Conservation (phyloP, 2,113 vertebrate species). For the Pachyramphus minor region DNA sequence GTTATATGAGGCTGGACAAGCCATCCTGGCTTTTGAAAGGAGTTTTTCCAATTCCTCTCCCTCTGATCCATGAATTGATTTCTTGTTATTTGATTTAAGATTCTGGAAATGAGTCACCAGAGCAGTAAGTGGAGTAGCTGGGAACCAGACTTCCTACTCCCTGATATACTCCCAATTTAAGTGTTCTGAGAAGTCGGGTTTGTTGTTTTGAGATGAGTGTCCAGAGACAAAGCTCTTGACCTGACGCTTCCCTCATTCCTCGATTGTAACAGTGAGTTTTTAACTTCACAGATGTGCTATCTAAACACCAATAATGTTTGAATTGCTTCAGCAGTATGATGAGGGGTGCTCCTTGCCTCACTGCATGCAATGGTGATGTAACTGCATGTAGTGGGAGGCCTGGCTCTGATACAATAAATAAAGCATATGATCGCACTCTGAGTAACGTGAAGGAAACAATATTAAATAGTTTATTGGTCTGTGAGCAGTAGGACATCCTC, state of each 20-base stretch:
- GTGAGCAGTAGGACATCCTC: background rate
- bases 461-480: background rate
- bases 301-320: background rate
- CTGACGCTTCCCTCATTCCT: background rate
- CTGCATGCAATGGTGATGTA: background rate
- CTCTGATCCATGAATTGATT: background rate
- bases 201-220: background rate
- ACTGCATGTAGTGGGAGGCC: background rate
- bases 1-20: background rate
- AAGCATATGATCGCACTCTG: background rate
- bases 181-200: background rate
- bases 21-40: background rate
- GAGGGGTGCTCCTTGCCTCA: background rate
- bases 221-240: background rate
- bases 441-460: background rate
- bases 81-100: background rate
- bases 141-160: background rate
- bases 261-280: background rate
- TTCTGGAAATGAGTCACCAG: background rate
- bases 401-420: background rate
- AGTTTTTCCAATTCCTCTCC: background rate
- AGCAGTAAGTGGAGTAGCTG: background rate
- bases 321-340: background rate
- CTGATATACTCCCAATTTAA: background rate
- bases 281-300: background rate